Evolutionary conservation across 1,140 invertebrate species (phyloP).

Genomic region (Neodiprion virginianus): DNA sequence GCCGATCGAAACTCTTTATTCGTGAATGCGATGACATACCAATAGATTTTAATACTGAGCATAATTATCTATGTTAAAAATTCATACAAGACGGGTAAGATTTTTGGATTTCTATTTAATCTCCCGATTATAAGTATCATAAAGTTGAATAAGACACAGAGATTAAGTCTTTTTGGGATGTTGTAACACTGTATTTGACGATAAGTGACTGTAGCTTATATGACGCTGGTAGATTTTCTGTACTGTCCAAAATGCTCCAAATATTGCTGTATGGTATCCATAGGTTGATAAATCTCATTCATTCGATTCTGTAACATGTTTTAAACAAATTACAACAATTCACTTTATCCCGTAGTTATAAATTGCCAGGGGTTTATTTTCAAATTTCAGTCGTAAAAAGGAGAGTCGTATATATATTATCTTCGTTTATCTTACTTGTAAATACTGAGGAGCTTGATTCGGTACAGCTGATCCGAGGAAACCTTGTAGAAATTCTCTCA

Average conservation of each 20-base stretch:
- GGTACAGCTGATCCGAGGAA: constrained; percentile 82
- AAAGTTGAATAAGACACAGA: too few species aligned
- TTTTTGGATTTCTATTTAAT: neutral
- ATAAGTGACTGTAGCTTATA: constrained; percentile 35
- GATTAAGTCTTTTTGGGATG: too few species aligned
- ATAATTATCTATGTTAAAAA: neutral
- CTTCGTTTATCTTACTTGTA: constrained; percentile 59
- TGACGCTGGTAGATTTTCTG: constrained; percentile 72
- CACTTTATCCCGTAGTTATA: too few species aligned
- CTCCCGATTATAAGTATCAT: neutral
- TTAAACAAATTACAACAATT: constrained; percentile 40
- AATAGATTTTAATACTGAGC: too few species aligned
- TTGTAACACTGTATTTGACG: neutral
- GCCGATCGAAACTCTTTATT: too few species aligned
- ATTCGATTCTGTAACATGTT: constrained; percentile 72
- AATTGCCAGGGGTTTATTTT: too few species aligned
- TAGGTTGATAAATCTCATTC: constrained; percentile 87
- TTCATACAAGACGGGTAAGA: neutral
- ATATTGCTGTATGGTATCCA: constrained; percentile 94
- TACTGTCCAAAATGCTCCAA: constrained; percentile 93
- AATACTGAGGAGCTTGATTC: constrained; percentile 67
- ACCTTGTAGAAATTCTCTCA: constrained; percentile 91
- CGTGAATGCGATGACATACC: too few species aligned
- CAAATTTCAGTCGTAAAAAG: too few species aligned
- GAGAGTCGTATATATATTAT: too few species aligned